These are phyloP conservation scores for Galeruca laticollis DNA, from an alignment of 2,888 invertebrate species.

Conservation along the genomic window DNA sequence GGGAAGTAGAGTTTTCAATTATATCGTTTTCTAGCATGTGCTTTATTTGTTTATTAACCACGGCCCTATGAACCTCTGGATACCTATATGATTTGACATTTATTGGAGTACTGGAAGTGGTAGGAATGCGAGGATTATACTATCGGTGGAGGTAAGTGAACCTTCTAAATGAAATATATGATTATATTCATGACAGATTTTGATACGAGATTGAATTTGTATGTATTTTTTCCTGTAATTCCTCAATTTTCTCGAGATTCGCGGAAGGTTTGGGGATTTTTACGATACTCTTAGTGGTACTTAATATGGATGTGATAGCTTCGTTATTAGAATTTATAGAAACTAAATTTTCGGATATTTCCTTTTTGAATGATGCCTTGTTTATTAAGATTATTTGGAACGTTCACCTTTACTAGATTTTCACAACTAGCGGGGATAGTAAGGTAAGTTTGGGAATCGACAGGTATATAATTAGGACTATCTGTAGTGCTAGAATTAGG, in stretches of 20 bases:
- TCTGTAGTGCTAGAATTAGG: not conserved
- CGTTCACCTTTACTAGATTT: conserved; percentile 45
- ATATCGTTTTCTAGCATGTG: conserved; percentile 52
- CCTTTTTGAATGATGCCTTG: conserved; percentile 46
- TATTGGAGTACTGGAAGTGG: conserved; percentile 47
- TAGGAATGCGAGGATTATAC: conserved; percentile 48
- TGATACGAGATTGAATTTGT: conserved; percentile 36
- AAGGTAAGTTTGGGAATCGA: conserved; percentile 22
- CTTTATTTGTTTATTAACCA: conserved; percentile 54
- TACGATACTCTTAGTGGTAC: conserved; percentile 3
- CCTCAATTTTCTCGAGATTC: not conserved
- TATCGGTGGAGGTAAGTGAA: conserved; percentile 47
- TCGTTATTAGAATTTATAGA: conserved; percentile 17
- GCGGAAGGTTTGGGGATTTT: not conserved
- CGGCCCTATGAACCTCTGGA: conserved; percentile 55
- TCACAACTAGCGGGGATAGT: conserved; percentile 42
- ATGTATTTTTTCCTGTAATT: not conserved
- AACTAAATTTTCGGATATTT: conserved; percentile 36
- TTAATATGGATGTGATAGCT: conserved; percentile 26
- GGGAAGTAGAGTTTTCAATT: conserved; percentile 50
- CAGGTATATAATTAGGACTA: conserved; percentile 4
- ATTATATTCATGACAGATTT: conserved; percentile 51
- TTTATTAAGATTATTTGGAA: conserved; percentile 38
- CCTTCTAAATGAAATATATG: conserved; percentile 53
- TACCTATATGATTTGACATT: conserved; percentile 53